These are phyloP conservation scores for Oplegnathus fasciatus DNA, from an alignment of 2,113 vertebrate species.

Conservation along the genomic window DNA sequence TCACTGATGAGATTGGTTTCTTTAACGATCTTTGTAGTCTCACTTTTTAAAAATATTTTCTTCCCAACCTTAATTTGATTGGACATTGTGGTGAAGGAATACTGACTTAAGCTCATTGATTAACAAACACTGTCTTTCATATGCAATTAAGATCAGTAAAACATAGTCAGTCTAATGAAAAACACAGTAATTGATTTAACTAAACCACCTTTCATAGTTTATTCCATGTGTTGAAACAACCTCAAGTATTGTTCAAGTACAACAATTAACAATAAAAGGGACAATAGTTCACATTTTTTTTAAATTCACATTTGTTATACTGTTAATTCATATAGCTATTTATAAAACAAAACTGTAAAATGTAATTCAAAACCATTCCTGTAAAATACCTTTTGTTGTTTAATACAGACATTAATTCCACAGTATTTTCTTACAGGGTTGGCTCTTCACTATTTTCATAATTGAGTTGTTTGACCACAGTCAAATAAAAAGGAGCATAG, in stretches of 20 bases:
- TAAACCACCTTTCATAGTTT: slow-evolving; percentile 81
- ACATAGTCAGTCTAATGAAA: slow-evolving; percentile 65
- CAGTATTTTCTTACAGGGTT: slow-evolving; percentile 76
- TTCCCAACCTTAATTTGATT: slow-evolving; percentile 41
- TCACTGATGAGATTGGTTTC: slow-evolving; percentile 53
- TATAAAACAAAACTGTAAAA: slow-evolving; percentile 81
- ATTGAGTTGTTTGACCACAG: slow-evolving; percentile 66
- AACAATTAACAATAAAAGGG: slow-evolving; percentile 86
- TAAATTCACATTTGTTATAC: slow-evolving; percentile 87
- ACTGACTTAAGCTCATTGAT: slow-evolving; percentile 73
- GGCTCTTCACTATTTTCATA: slow-evolving; percentile 64
- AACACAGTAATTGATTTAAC: slow-evolving; percentile 73
- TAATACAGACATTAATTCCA: slow-evolving; percentile 82
- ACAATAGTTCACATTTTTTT: slow-evolving; percentile 85
- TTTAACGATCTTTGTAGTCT: slow-evolving; percentile 44
- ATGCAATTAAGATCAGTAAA: slow-evolving; percentile 63
- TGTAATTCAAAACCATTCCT: slow-evolving; percentile 79
- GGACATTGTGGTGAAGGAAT: slow-evolving; percentile 67
- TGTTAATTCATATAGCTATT: slow-evolving; percentile 85
- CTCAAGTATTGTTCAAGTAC: slow-evolving; percentile 85
- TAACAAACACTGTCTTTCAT: slow-evolving; percentile 75
- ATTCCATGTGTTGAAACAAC: slow-evolving; percentile 85
- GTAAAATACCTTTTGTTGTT: slow-evolving; percentile 82
- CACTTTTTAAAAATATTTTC: slow-evolving; percentile 38
- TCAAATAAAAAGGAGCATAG: slow-evolving; percentile 60